Base-by-base conservation (phyloP, 2,113 vertebrate species). In the Lycaon pictus region DNA sequence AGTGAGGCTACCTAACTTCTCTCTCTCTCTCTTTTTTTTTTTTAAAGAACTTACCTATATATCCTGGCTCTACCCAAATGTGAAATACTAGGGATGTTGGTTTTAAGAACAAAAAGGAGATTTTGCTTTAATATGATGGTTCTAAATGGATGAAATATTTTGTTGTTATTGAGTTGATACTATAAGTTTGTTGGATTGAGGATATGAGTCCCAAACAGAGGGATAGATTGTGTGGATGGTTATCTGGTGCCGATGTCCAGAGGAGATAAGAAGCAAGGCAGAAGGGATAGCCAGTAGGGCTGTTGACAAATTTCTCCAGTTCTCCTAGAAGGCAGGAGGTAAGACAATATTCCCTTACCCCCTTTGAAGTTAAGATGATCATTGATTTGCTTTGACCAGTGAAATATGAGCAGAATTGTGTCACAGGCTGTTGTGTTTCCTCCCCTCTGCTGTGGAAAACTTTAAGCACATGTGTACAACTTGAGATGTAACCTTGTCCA, bases 121-220 rank as follows among this genome's bases (percentile, higher is more conserved):
- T 43, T 29, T 93, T 88, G n/a, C 19, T 69, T 60, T 81, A 86
- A 85, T 81, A 63, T 0, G 2, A 43, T 43, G 15, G 27, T 67
- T 92, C n/a, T 94, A 72, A 94, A 94, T 90, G 35, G 69, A 27
- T 20, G 4, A 90, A 95, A 74, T 91, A 20, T 67, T 96, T 77
- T 81, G 11, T 63, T 77, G 10, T 16, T 80, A 2, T 53, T 96
- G 56, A 13, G 8, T 43, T 94, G 55, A 69, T 77, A 79, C 25
- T 74, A 12, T 63, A 37, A 48, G 13, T 90, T 67, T 74, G 15
- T 86, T 92, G 72, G 65, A 65, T 79, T 92, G 88, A 65, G 71
- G 48, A n/a, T 35, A n/a, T 13, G 53, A 90, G 32, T 83, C 53
- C 48, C 60, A 92, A 71, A 63, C 6, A 55, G 58, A 12, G 65